phyloP scores from a whole-genome alignment of 2,113 vertebrate species.

The Erythrolamprus reginae region DNA sequence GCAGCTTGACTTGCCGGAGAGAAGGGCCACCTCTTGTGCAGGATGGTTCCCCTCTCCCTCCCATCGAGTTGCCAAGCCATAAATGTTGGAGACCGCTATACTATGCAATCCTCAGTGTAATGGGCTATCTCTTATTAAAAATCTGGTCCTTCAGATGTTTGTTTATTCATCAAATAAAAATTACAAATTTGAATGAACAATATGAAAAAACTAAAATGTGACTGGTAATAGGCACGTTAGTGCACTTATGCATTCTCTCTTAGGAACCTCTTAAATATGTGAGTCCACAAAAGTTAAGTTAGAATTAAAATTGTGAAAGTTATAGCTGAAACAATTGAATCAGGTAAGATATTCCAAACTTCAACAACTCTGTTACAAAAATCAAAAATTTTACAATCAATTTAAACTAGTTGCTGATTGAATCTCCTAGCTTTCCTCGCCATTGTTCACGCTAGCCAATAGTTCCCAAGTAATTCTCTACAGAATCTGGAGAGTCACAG shows the following conservation, averaged over 20 bases:
- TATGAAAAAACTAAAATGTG: no score
- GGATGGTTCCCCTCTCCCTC: no score
- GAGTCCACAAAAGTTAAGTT: neutral
- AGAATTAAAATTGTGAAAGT: neutral
- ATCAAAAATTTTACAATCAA: neutral
- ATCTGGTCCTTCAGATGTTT: neutral
- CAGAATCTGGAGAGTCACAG: neutral
- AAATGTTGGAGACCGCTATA: no score
- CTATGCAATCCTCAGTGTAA: neutral
- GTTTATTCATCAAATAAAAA: no score
- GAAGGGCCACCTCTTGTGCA: no score
- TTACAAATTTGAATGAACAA: no score
- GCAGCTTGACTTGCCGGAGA: no score
- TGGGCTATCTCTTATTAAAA: neutral
- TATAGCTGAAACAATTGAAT: neutral
- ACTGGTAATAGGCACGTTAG: no score
- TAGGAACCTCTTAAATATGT: no score
- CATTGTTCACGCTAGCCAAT: neutral
- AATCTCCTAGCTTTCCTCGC: neutral
- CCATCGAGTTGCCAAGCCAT: no score
- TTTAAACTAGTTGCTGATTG: neutral
- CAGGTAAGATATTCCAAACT: neutral
- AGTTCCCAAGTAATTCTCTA: neutral
- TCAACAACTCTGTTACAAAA: neutral
- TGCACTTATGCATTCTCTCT: no score